Evolutionary conservation across 2,797 vertebrate species (phyloP).

Genomic region (Tenualosa ilisha): DNA sequence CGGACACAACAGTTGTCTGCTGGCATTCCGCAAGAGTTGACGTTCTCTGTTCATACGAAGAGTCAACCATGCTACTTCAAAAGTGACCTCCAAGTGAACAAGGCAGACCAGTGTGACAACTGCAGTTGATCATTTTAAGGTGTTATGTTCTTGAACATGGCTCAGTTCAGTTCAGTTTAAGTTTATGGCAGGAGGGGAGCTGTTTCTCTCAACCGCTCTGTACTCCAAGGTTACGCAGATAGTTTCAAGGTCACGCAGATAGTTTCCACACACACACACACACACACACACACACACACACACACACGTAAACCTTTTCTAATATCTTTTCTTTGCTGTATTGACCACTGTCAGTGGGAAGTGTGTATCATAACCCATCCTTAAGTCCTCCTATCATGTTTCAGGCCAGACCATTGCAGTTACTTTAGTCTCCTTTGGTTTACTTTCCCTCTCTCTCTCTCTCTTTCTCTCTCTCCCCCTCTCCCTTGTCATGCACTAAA

Average conservation of each 20-base stretch:
- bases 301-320: not conserved
- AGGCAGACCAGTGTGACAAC: too few relatives aligned
- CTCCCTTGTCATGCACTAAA: not conserved
- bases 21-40: too few relatives aligned
- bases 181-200: too few relatives aligned
- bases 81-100: too few relatives aligned
- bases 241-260: too few relatives aligned
- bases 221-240: not conserved
- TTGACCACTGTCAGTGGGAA: not conserved
- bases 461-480: not conserved
- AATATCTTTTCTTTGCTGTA: not conserved
- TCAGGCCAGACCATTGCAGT: not conserved
- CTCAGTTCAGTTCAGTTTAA: too few relatives aligned
- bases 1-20: too few relatives aligned
- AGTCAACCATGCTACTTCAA: too few relatives aligned
- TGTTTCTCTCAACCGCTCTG: too few relatives aligned
- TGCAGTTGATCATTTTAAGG: too few relatives aligned
- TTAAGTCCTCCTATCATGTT: not conserved
- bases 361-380: not conserved
- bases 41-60: too few relatives aligned
- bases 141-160: too few relatives aligned
- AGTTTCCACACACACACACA: not conserved
- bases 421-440: not conserved
- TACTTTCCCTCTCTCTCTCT: not conserved
- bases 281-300: slow-evolving; percentile 2